phyloP scores from a whole-genome alignment of 2,797 vertebrate species.

The Liparis tanakae region DNA sequence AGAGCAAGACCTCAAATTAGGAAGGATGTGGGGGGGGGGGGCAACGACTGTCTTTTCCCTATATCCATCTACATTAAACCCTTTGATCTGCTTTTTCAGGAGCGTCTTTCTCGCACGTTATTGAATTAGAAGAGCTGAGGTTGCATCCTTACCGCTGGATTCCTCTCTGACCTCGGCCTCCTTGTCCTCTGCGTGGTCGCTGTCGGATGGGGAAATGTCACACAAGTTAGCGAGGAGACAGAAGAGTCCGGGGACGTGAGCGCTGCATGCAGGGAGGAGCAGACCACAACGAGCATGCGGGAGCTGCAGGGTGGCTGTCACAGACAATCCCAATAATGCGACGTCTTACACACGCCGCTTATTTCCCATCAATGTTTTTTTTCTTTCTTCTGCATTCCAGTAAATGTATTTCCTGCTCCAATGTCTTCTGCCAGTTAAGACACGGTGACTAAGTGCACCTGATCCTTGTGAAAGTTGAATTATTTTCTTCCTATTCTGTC shows the following conservation, averaged over 20 bases:
- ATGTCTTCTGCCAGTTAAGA: constrained; percentile 37
- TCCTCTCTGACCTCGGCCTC: constrained; percentile 88
- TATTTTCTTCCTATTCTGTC: too few relatives aligned
- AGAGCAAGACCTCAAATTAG: constrained; percentile 44
- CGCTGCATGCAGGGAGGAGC: constrained; percentile 55
- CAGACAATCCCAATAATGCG: constrained; percentile 14
- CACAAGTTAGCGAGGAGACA: constrained; percentile 46
- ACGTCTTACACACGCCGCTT: background rate
- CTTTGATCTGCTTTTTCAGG: background rate
- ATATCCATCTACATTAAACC: background rate
- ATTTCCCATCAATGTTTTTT: constrained; percentile 9
- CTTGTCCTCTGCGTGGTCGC: constrained; percentile 92
- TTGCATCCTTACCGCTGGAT: constrained; percentile 84
- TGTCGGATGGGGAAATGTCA: constrained; percentile 74
- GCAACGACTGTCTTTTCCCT: too few relatives aligned
- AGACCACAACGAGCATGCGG: constrained; percentile 28
- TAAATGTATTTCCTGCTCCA: constrained; percentile 37
- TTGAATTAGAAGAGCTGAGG: background rate
- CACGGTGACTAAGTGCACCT: constrained; percentile 13
- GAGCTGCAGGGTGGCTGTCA: constrained; percentile 15
- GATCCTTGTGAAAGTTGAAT: constrained; percentile 24
- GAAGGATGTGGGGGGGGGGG: background rate
- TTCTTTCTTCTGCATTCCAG: constrained; percentile 14
- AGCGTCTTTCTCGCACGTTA: background rate
- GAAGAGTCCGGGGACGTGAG: constrained; percentile 6